A percentile compares a stretch with the other conserved stretches of the same genome.
phyloP scores from a whole-genome alignment of 2,888 invertebrate genomes.

The Orthosia gracilis region DNA sequence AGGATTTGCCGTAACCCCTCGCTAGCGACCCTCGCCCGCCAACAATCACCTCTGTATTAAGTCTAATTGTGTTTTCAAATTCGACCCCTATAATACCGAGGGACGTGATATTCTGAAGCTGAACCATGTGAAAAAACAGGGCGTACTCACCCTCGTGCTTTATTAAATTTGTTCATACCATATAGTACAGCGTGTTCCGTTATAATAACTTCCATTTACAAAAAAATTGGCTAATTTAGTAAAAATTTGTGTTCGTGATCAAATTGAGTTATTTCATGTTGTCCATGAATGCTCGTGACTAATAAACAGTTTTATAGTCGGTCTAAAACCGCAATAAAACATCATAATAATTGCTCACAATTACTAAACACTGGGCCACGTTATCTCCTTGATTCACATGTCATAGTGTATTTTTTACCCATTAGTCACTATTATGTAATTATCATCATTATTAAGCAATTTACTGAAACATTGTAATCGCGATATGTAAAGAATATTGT shows the following conservation, averaged over 20 bases:
- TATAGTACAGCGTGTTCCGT: constrained; percentile 75
- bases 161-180: constrained; percentile 83
- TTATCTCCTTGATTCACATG: constrained; percentile 72
- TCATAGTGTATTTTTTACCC: constrained; percentile 17
- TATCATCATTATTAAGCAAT: constrained; percentile 40
- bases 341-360: constrained; percentile 73
- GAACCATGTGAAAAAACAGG: constrained; percentile 88
- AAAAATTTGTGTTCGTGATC: constrained; percentile 74
- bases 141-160: constrained; percentile 82
- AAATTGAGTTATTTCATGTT: constrained; percentile 76
- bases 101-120: constrained; percentile 80
- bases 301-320: constrained; percentile 82
- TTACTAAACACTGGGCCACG: constrained; percentile 53
- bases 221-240: constrained; percentile 67
- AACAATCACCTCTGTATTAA: constrained; percentile 91
- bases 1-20: constrained; percentile 90
- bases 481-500: constrained; percentile 50
- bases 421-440: constrained; percentile 12
- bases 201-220: constrained; percentile 69
- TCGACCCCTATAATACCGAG: constrained; percentile 87
- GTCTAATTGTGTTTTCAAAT: constrained; percentile 91
- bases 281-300: constrained; percentile 80
- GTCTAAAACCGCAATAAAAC: constrained; percentile 78
- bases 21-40: constrained; percentile 87
- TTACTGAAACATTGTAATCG: constrained; percentile 5